These are phyloP conservation scores for Acrocephalus arundinaceus DNA, from an alignment of 2,113 vertebrate species.

Conservation along the genomic window DNA sequence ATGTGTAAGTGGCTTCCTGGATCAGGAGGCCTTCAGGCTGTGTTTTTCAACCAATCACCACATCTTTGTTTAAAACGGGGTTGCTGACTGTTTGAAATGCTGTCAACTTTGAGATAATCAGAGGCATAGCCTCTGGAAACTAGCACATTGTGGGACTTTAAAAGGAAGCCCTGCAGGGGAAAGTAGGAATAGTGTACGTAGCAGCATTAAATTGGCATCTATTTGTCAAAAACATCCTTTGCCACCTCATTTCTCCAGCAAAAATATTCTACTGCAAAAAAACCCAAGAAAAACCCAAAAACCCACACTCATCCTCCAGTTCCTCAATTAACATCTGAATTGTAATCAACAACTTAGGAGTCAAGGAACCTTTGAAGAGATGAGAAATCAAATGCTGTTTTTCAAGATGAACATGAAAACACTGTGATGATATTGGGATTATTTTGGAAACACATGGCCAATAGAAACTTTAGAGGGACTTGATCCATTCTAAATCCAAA, in stretches of 20 bases:
- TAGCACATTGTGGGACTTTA: constrained; percentile 27
- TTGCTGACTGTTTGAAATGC: constrained; percentile 55
- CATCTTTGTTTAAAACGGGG: constrained; percentile 24
- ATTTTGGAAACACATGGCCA: neutral
- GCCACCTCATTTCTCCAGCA: neutral
- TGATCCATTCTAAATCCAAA: constrained; percentile 25
- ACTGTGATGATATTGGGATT: neutral
- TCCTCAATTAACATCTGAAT: constrained; percentile 25
- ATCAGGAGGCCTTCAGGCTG: constrained; percentile 28
- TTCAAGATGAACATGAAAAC: neutral
- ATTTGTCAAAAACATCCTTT: constrained; percentile 47
- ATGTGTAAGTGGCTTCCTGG: neutral
- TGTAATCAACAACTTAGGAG: neutral
- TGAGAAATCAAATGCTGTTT: neutral
- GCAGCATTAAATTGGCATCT: constrained; percentile 48
- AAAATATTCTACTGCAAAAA: neutral
- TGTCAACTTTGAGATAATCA: constrained; percentile 50
- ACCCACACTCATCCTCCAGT: neutral
- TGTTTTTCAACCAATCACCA: constrained; percentile 26
- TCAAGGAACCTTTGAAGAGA: neutral
- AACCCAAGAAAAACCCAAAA: neutral
- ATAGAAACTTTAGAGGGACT: neutral
- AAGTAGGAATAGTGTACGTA: neutral
- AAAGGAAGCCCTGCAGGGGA: constrained; percentile 53
- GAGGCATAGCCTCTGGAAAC: constrained; percentile 50